Base-by-base conservation (phyloP, 2,888 invertebrate genomes). In the Calameuta pallipes region DNA sequence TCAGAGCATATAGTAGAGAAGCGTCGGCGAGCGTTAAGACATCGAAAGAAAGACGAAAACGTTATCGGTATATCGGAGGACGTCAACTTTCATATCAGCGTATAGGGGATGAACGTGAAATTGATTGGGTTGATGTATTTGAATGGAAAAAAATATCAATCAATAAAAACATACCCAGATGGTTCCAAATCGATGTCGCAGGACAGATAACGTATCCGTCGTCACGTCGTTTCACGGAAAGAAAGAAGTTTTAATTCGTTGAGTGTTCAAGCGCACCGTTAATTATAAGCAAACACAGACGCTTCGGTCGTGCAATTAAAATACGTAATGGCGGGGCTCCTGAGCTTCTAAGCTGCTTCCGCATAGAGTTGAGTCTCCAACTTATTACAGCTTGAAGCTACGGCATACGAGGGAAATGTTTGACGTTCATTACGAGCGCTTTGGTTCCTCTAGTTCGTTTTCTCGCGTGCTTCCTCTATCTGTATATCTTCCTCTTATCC, bases 221-320 rank as follows among this genome's bases (percentile, higher is more conserved):
- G 56, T 15, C 23, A 9, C 9, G 71, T 12, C 31, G 31, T 34
- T 23, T 6, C 23, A 31, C 36, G 37, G 0, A 69, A 33, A 56
- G 70, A 74, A 75, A 73, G 75, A 82, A 84, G 82, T 84, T 86
- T 85, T 84, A 84, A 85, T 86, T 85, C 81, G 82, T 81, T 79
- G 81, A 85, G 85, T 84, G 82, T 82, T 82, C 75, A 36, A 75
- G 78, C 75, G 76, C 78, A 77, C 76, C 82, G 84, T 87, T 87
- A 87, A 87, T 87, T 87, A 85, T 84, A 84, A 84, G 83, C 81
- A 85, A 86, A 86, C 84, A 84, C 81, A 80, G 79, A 76, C 73
- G 81, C 74, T 82, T 79, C 78, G 79, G 75, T 71, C 78, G 80
- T 76, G 82, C 83, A 85, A 86, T 86, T 86, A 85, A 84, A 86